Evolutionary conservation across 2,797 vertebrate species (phyloP), one percentile per base, ranked within the genome.

Genomic region (Sebastes nivosus): DNA sequence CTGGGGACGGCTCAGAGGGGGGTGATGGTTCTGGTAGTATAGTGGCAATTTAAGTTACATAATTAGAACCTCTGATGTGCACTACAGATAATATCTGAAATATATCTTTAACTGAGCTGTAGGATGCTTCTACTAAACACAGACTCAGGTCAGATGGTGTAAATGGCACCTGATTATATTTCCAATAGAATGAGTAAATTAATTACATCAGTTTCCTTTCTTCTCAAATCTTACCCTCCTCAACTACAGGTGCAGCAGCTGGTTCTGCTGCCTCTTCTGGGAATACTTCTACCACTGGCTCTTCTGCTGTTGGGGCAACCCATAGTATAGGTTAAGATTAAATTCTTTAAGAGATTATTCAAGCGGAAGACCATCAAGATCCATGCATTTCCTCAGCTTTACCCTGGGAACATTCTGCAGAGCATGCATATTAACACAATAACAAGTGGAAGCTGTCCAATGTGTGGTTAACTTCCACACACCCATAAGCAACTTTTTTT

Each of bases 291-390:
- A 77, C 65, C 42, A 85, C 66, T 27, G 85, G 81, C 57, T 93
- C 84, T 38, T 85, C 87, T 85, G 92, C 90, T 93, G 89, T 61
- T 67, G 58, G 86, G 58, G 75, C 13, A 88, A 90, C 84, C 30
- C 82, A 88, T 25, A 75, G 20, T 32, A 59, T 24, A 18, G 22
- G 36, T 85, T 87, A 60, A 80, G 58, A 75, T 27, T 50, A 11
- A 73, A 54, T 12, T 57, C 4, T 72, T 63, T 10, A 55, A 3
- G 6, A 24, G 3, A 29, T 25, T 36, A 77, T 2, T 54, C 20
- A 25, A 65, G 25, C 16, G 54, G 27, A 57, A 52, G 22, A 67
- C 46, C 25, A 52, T 59, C 34, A 58, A 46, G 50, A 67, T 36
- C 50, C 70, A 86, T 83, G 83, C 82, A 63, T 60, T 55, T 81